Percentiles rank a stretch among this genome's conserved stretches.
phyloP scores from a whole-genome alignment of 2,113 vertebrate species.

The Rhea pennata region DNA sequence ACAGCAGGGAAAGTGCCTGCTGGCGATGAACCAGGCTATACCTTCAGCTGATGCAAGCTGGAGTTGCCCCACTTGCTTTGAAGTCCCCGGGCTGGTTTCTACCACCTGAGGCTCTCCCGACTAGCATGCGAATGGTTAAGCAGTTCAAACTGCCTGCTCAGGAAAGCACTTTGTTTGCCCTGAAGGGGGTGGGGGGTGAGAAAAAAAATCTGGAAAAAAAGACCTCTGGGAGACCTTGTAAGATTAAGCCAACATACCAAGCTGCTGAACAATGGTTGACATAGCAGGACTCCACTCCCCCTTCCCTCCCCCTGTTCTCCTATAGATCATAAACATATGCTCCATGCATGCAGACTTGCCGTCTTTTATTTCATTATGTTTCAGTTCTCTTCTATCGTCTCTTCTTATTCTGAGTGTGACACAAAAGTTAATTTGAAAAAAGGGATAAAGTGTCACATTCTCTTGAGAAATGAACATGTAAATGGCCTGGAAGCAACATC shows the following conservation, averaged over 20 bases:
- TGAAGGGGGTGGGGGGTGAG: not conserved
- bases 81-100: accelerated
- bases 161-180: slow-evolving; percentile 12
- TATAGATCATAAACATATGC: slow-evolving; percentile 47
- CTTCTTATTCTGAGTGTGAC: slow-evolving; percentile 7
- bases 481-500: slow-evolving; percentile 68
- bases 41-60: accelerated
- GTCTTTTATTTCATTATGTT: not conserved
- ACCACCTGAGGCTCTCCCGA: accelerated
- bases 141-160: not conserved
- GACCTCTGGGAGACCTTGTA: slow-evolving; percentile 48
- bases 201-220: not conserved
- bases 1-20: accelerated
- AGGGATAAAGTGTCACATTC: slow-evolving; percentile 69
- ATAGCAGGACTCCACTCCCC: slow-evolving; percentile 26
- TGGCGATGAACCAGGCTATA: accelerated
- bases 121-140: not conserved
- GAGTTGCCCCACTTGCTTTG: not conserved
- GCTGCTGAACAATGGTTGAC: slow-evolving; percentile 55
- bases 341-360: not conserved
- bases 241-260: slow-evolving; percentile 40
- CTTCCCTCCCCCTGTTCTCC: slow-evolving; percentile 28
- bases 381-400: not conserved
- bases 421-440: slow-evolving; percentile 65
- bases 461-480: slow-evolving; percentile 69